phyloP scores from a whole-genome alignment of 2,113 vertebrate species.

The Myrmecobius fasciatus region DNA sequence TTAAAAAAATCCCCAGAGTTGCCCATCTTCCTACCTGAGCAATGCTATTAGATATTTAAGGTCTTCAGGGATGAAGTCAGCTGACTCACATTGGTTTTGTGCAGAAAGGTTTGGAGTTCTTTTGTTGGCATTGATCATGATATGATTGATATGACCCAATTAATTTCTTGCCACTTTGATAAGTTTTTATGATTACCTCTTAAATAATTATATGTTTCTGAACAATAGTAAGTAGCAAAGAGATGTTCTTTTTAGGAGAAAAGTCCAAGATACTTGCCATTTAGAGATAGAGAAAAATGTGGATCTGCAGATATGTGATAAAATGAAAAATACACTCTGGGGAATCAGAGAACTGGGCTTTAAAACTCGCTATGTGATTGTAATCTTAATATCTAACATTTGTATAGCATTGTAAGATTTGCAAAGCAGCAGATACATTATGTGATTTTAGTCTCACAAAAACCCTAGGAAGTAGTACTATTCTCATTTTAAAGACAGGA shows the following conservation, averaged over 20 bases:
- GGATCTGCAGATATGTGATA: background rate
- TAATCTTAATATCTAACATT: background rate
- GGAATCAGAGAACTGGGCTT: background rate
- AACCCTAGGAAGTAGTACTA: background rate
- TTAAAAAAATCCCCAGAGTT: conserved; percentile 51
- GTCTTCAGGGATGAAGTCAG: conserved; percentile 21
- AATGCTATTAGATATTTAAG: background rate
- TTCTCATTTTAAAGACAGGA: background rate
- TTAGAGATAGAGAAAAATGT: background rate
- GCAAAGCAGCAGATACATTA: background rate
- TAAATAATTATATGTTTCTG: background rate
- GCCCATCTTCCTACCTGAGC: conserved; percentile 15
- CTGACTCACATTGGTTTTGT: background rate
- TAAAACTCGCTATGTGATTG: background rate
- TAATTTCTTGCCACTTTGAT: conserved; percentile 30
- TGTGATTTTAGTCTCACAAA: background rate
- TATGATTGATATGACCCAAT: background rate
- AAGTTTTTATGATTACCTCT: conserved; percentile 24
- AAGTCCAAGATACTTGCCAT: background rate
- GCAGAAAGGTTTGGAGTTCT: background rate
- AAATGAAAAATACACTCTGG: background rate
- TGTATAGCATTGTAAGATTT: background rate
- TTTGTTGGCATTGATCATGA: background rate
- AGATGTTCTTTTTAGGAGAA: conserved; percentile 3
- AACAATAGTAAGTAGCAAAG: background rate